Evolutionary conservation across 2,888 invertebrate genomes (phyloP).

Genomic region (Ligdia adustata): DNA sequence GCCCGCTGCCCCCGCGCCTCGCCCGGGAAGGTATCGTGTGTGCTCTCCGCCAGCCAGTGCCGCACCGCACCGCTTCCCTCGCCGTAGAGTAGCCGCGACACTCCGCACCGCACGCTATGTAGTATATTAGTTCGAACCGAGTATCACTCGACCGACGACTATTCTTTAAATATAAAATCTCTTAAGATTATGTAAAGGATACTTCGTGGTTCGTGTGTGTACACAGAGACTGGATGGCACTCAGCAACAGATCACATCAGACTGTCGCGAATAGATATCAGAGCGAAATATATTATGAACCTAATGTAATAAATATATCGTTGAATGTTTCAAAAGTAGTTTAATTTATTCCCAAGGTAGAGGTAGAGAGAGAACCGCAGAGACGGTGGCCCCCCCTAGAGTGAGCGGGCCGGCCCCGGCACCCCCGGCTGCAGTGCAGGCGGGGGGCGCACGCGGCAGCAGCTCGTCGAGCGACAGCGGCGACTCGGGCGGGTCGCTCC

Average conservation of each 20-base stretch:
- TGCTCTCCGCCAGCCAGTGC: slow-evolving; percentile 43
- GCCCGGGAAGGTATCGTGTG: slow-evolving; percentile 51
- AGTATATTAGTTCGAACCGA: not conserved
- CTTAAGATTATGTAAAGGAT: slow-evolving; percentile 4
- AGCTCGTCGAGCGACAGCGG: slow-evolving; percentile 62
- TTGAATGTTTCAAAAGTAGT: slow-evolving; percentile 35
- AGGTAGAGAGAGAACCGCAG: slow-evolving; percentile 24
- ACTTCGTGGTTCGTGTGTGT: too few relatives aligned
- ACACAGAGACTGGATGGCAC: too few relatives aligned
- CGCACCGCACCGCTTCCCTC: slow-evolving; percentile 62
- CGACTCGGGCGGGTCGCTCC: slow-evolving; percentile 61
- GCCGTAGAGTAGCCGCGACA: slow-evolving; percentile 59
- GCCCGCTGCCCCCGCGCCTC: slow-evolving; percentile 53
- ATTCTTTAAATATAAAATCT: slow-evolving; percentile 6
- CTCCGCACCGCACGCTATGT: slow-evolving; percentile 9
- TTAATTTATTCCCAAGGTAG: slow-evolving; percentile 44
- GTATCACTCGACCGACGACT: not conserved
- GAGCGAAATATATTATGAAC: not conserved
- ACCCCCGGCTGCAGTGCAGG: not conserved
- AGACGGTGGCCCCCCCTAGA: too few relatives aligned
- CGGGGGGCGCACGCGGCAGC: slow-evolving; percentile 11
- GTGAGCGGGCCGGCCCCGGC: slow-evolving; percentile 9
- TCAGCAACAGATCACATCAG: too few relatives aligned
- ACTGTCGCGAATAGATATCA: too few relatives aligned
- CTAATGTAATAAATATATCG: slow-evolving; percentile 25